Base-by-base conservation (phyloP, 2,113 vertebrate genomes). In the Grus americana region DNA sequence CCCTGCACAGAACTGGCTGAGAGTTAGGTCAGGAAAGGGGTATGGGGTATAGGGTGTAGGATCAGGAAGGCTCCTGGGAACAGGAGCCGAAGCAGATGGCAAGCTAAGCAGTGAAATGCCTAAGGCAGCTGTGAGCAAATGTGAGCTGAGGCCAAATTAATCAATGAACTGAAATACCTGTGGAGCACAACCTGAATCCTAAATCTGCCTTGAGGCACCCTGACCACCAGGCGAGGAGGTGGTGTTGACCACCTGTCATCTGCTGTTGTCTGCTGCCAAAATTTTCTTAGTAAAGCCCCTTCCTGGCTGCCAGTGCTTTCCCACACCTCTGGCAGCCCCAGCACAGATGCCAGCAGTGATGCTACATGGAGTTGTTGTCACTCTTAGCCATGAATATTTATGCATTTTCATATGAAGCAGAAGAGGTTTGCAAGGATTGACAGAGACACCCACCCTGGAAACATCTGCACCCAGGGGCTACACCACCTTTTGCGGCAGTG, bases 401-500 rank as follows among this genome's bases (percentile, higher is more conserved):
- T 59, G 38, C 47, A 36, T 74, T 85, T 91, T 81, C 27, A 30
- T 10, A 38, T 2, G 5, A 62, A 88, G 19, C 32, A 61, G n/a
- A 82, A 74, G 15, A 57, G 10, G 23, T 66, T 82, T 2, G 0
- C 1, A 3, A 86, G 29, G 40, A 15, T 32, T 15, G 61, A 17
- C 19, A 55, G n/a, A 72, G 58, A 49, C n/a, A 29, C 4, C 11
- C n/a, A 23, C 12, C 40, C 59, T 50, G 59, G 32, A 82, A 86
- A 65, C 1, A 1, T 13, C 24, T 73, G 30, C 1, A 2, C 32
- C n/a, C 32, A 24, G 12, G 24, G n/a, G 10, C 36, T 70, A 59
- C 3, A 2, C 57, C 42, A 68, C 10, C 26, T 4, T n/a, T 29
- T 47, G 26, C 0, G 0, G 23, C 20, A 27, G 6, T 0, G 5